Evolutionary conservation across 2,888 invertebrate species (phyloP), one percentile per base, ranked within the genome.

Genomic region (Diloba caeruleocephala): DNA sequence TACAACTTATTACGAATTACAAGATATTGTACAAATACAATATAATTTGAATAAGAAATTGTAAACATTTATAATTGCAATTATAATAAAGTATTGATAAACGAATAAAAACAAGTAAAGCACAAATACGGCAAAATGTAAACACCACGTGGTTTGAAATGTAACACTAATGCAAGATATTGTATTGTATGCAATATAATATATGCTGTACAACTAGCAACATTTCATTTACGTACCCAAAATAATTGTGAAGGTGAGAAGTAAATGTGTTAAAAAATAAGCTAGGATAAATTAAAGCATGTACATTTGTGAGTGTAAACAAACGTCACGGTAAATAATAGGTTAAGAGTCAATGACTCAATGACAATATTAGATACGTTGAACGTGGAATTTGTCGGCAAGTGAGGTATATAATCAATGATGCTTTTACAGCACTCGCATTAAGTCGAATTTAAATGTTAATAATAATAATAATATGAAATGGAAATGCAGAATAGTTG

Each of bases 291-390:
- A n/a, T n/a, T n/a, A 23, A 28, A 17, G 3, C n/a, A 1, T 3
- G 7, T 3, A 8, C 15, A n/a, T n/a, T 6, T 14, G 29, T 29
- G 31, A 45, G 38, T 41, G 29, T 44, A 55, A 51, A 53, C 26
- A 48, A 48, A 29, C n/a, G 42, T 32, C 42, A 36, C 7, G 12
- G 6, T 25, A 17, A 39, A 26, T 29, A 34, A 54, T 50, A 33
- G 15, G 42, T 42, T 3, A 6, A 21, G 14, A 19, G 63, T 55
- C 45, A 54, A 50, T 37, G 46, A 43, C 54, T 39, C 9, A 23
- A 29, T 14, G 21, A 34, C 25, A 39, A 17, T 28, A 32, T 8
- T 43, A 21, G n/a, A 23, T 37, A 36, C 21, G 45, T 45, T 45
- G 38, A 59, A 19, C 43, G n/a, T n/a, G 14, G 8, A 42, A 32